These are phyloP conservation scores for Diploscapter pachys DNA, from an alignment of 1,140 invertebrate genomes.

Conservation along the genomic window DNA sequence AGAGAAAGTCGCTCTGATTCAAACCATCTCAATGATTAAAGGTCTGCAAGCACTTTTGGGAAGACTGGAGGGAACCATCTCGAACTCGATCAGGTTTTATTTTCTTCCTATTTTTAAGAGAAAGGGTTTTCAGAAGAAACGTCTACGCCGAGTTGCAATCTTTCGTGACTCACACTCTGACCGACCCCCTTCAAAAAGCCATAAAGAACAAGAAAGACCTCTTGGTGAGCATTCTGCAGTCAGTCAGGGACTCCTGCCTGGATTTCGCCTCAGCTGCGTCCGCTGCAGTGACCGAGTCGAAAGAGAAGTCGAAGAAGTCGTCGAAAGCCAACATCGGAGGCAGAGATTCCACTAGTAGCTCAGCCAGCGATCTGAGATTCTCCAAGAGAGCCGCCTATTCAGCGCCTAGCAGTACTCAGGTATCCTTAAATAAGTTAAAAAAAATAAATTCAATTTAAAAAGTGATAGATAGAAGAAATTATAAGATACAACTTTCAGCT, in stretches of 20 bases:
- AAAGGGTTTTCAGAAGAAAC: slow-evolving; percentile 7
- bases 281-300: slow-evolving; percentile 13
- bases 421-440: background rate
- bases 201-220: slow-evolving; percentile 97
- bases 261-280: slow-evolving; percentile 2
- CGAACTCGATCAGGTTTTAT: slow-evolving; percentile 85
- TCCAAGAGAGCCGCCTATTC: slow-evolving; percentile 20
- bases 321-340: slow-evolving; percentile 1
- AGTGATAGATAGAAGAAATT: background rate
- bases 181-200: slow-evolving; percentile 90
- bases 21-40: slow-evolving; percentile 93
- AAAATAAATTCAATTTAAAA: slow-evolving; percentile 5
- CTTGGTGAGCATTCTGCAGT: slow-evolving; percentile 36
- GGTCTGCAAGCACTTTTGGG: slow-evolving; percentile 94
- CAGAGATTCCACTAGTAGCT: slow-evolving; percentile 34
- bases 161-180: slow-evolving; percentile 84
- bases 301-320: background rate
- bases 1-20: slow-evolving; percentile 93
- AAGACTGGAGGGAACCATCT: slow-evolving; percentile 93
- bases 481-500: slow-evolving; percentile 70
- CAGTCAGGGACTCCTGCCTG: slow-evolving; percentile 37
- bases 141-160: slow-evolving; percentile 96
- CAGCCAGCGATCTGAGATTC: slow-evolving; percentile 43
- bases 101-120: too few species aligned
- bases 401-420: slow-evolving; percentile 53